Evolutionary conservation across 2,888 invertebrate genomes (phyloP), one percentile per base, ranked within the genome.

Genomic region (Xestia c-nigrum): DNA sequence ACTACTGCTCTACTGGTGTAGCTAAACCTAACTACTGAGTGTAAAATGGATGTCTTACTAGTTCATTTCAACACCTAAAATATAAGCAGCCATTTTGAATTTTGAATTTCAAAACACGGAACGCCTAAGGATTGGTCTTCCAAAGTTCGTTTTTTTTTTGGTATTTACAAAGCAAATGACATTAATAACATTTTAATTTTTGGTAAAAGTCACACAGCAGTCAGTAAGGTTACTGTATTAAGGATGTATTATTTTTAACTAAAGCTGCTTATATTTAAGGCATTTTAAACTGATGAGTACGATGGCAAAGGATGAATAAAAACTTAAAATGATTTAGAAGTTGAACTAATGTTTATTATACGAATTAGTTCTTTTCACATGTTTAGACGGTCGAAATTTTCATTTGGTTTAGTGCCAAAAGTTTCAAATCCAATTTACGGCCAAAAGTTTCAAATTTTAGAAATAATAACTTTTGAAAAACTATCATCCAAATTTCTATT

Each of bases 1-100:
- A 70, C 81, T 86, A 87, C 76, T 79, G 88, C 81, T 80, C 83
- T 88, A 88, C 83, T 76, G 3, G 85, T 86, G 81, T 83, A 72
- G 76, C 87, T 85, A 80, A 65, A n/a, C 81, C 83, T 86, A 87
- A 76, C 78, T 86, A 87, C 88, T 72, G 74, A 72, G 80, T 84
- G 80, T 78, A 55, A 24, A 83, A 83, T 87, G 72, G 47, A 84
- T 76, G 65, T 83, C 63, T 43, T 52, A 79, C 64, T 72, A 75
- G 12, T 46, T 65, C 38, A 3, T 47, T 66, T 21, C 10, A 68
- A 59, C 40, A 61, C 70, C 72, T 38, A 74, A 81, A 76, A 83
- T 61, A 74, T 72, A 74, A 79, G 86, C 87, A 87, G 85, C 80
- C 47, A 74, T 78, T 65, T 80, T 64, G 16, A 52, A 74, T 78